Base-by-base conservation (phyloP, 2,888 invertebrate species). In the Hirtodrosophila duncani region DNA sequence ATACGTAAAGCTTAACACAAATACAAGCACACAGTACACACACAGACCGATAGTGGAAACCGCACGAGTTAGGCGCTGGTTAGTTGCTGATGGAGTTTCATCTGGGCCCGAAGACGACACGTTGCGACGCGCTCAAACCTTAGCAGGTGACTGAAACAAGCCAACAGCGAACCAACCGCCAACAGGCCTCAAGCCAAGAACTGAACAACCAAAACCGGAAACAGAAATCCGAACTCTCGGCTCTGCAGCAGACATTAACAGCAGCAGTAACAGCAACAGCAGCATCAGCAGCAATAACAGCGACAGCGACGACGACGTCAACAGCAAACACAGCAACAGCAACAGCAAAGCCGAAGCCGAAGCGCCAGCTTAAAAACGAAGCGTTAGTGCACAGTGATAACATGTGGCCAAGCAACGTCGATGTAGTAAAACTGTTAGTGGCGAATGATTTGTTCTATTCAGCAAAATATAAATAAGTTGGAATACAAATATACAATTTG, bases 111-210 rank as follows among this genome's bases (percentile, higher is more conserved):
- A 46, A 44, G 36, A 43, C 55, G 44, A 10, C 16, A 60, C 77
- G 80, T 68, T 83, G 72, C 75, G 83, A 65, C 72, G 68, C 82
- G 84, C 67, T 83, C 67, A 72, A 71, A 68, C 81, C 79, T 66
- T 68, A 58, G 70, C 81, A 83, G 72, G 79, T 82, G 82, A 82
- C 82, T 82, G 81, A 81, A 65, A 62, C 67, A 27, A 23, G 31
- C 43, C 18, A 50, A 11, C 34, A 43, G 33, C 11, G 18, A 10
- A 9, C 27, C 26, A 64, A 65, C 60, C 65, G 48, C 34, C 57
- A 70, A 55, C 63, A 59, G 49, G 51, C 67, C 41, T 42, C 51
- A 74, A 63, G 63, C 75, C 59, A 70, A 78, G 70, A 78, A 74
- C 67, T 69, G 65, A 57, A 49, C 43, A 44, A 55, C 56, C 14